phyloP scores from a whole-genome alignment of 2,797 vertebrate species.

The Halcyon chelicuti region DNA sequence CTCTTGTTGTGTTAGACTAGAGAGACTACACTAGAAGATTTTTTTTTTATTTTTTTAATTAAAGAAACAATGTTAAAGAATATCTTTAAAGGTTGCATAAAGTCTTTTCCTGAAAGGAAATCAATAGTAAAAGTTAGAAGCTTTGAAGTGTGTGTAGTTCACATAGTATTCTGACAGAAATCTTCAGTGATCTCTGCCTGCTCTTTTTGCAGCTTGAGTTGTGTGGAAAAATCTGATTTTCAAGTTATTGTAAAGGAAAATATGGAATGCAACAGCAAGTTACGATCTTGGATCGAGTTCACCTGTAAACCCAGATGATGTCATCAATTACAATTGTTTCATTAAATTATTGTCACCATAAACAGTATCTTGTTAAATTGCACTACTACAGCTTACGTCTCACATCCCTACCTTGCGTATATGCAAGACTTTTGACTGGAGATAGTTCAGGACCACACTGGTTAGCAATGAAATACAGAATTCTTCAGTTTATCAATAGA shows the following conservation, averaged over 20 bases:
- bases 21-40: neutral
- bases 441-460: neutral
- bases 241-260: neutral
- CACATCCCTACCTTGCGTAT: neutral
- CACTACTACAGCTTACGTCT: neutral
- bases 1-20: neutral
- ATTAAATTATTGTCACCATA: neutral
- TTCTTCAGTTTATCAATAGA: constrained; percentile 29
- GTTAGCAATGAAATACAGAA: neutral
- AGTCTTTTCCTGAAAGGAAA: neutral
- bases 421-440: neutral
- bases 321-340: neutral
- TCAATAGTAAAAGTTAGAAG: neutral
- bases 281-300: neutral
- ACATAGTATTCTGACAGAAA: neutral
- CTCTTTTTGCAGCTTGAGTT: neutral
- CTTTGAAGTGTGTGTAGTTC: neutral
- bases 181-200: neutral
- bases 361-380: neutral
- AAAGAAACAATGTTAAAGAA: neutral
- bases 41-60: neutral
- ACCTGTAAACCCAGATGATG: neutral
- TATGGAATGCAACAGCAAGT: neutral
- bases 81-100: neutral
- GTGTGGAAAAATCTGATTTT: neutral